These are phyloP conservation scores for Nannoperca australis DNA, from an alignment of 2,797 vertebrate species.

Conservation along the genomic window DNA sequence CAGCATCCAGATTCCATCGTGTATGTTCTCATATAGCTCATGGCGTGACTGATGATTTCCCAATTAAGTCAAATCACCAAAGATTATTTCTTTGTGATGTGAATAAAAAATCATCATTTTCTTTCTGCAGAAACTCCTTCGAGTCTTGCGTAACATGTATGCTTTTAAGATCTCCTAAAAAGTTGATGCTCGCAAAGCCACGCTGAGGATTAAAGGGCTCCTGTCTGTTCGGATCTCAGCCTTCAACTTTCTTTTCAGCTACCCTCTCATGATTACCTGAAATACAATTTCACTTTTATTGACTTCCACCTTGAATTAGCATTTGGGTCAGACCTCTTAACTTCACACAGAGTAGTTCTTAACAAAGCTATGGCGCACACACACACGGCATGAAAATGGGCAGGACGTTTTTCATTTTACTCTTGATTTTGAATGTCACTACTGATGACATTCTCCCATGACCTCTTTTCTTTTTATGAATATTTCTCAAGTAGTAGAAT, in stretches of 20 bases:
- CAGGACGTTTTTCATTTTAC: slow-evolving; percentile 14
- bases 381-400: not conserved
- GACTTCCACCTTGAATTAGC: slow-evolving; percentile 35
- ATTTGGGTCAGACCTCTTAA: slow-evolving; percentile 25
- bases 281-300: slow-evolving; percentile 49
- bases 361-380: not conserved
- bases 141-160: slow-evolving; percentile 12
- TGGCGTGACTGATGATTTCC: not conserved
- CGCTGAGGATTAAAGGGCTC: slow-evolving; percentile 34
- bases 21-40: not conserved
- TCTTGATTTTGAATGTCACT: slow-evolving; percentile 15
- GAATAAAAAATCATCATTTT: too few relatives aligned
- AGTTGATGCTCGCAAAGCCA: slow-evolving; percentile 36
- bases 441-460: not conserved
- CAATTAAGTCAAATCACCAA: not conserved
- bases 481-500: not conserved
- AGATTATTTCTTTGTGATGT: not conserved
- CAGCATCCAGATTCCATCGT: not conserved
- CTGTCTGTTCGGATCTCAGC: slow-evolving; percentile 22
- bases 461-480: not conserved
- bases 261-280: slow-evolving; percentile 38
- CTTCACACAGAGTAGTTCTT: slow-evolving; percentile 6
- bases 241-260: slow-evolving; percentile 41
- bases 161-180: slow-evolving; percentile 30
- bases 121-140: slow-evolving; percentile 4